Evolutionary conservation across 1,140 invertebrate species (phyloP).

Genomic region (Ridgeia piscesae): DNA sequence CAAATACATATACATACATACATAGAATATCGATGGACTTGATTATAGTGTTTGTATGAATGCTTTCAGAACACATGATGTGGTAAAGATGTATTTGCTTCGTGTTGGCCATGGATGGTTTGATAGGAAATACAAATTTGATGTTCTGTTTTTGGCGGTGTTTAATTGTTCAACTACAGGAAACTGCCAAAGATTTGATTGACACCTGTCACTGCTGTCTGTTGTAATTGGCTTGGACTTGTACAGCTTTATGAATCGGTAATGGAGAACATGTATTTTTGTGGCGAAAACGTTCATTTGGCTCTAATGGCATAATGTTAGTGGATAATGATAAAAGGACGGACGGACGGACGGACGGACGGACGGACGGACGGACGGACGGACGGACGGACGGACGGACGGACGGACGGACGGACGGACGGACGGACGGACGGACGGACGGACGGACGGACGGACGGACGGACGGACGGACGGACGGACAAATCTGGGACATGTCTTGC

Average conservation of each 20-base stretch:
- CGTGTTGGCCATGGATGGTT: not conserved
- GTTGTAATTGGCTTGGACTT: not conserved
- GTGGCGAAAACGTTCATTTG: not conserved
- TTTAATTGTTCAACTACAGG: not conserved
- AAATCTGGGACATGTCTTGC: not conserved
- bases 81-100: not conserved
- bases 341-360: too few species aligned
- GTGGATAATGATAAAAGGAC: not conserved
- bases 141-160: not conserved
- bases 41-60: not conserved
- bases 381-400: too few species aligned
- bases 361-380: too few species aligned
- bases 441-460: too few species aligned
- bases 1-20: not conserved
- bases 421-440: too few species aligned
- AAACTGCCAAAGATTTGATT: not conserved
- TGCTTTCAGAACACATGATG: not conserved
- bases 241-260: not conserved
- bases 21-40: not conserved
- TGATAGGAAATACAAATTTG: not conserved
- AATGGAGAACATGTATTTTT: not conserved
- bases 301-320: not conserved
- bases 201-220: not conserved
- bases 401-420: too few species aligned
- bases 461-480: too few species aligned